Conservation (phyloP, 1,140 invertebrate species). For the Neelides sp. region DNA sequence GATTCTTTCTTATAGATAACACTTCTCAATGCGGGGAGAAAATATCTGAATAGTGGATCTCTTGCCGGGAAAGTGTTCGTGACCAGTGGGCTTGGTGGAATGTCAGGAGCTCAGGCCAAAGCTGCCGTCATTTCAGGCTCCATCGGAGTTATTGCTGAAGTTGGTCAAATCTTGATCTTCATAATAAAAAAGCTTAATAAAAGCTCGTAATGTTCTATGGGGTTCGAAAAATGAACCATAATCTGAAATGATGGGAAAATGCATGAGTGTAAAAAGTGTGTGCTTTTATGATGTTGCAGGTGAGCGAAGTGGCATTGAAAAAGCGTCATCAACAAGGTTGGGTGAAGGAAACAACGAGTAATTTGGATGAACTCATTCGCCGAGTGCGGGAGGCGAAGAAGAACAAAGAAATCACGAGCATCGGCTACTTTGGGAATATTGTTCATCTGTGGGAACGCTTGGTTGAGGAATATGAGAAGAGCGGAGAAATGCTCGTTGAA, state of each 20-base stretch:
- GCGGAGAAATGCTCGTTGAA: conserved; percentile 47
- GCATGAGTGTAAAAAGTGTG: neutral
- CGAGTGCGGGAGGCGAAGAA: conserved; percentile 38
- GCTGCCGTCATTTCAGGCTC: conserved; percentile 53
- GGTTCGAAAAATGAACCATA: no score
- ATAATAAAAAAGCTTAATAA: neutral
- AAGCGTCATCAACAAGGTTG: conserved; percentile 53
- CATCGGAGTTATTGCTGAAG: conserved; percentile 54
- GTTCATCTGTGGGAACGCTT: conserved; percentile 52
- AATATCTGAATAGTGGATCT: conserved; percentile 42
- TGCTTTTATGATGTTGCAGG: conserved; percentile 33
- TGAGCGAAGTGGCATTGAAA: conserved; percentile 43
- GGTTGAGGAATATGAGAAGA: conserved; percentile 41
- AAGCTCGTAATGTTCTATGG: no score
- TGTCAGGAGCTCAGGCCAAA: conserved; percentile 43
- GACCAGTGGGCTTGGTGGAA: conserved; percentile 53
- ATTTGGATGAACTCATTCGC: conserved; percentile 42
- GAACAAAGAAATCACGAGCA: conserved; percentile 40
- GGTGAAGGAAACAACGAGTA: conserved; percentile 42
- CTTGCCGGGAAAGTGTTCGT: conserved; percentile 50
- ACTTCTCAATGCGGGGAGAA: conserved; percentile 51
- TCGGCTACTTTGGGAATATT: conserved; percentile 52
- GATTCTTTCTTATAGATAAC: conserved; percentile 42
- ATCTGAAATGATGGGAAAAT: conserved; percentile 1
- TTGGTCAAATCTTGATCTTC: conserved; percentile 32